Base-by-base conservation (phyloP, 2,888 invertebrate species). In the Microdon myrmicae region DNA sequence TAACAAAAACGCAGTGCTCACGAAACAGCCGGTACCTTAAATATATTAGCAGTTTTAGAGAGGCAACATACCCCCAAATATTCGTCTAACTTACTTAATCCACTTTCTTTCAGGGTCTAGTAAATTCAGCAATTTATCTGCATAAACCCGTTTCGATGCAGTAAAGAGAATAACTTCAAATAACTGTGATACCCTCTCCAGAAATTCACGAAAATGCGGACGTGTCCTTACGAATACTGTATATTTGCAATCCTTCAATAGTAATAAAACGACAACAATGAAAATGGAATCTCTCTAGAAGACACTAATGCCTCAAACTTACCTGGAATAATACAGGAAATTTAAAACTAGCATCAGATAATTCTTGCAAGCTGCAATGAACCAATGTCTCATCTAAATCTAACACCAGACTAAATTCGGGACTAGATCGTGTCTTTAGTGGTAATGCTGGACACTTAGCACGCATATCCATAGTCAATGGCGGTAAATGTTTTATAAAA, bases 131-230 rank as follows among this genome's bases (percentile, higher is more conserved):
- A 97, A 84, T 68, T 95, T 89, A 79, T 96, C 94, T 0, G 96
- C 96, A 77, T 96, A 97, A 31, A 96, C 94, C 37, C 94, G 85
- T 82, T 96, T 96, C 74, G 94, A 94, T 28, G 96, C 96, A 0
- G 96, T 97, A 83, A 97, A 97, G 48, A 96, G 81, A 44, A 96
- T 95, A 14, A 96, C 94, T 80, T 96, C 96, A 81, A 92, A 96
- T 58, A 90, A 77, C 4, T 90, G 86, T 0, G 94, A 92, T 25
- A 95, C 90, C 56, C 89, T 87, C 71, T 95, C 91, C 70, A 97
- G 84, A 81, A 97, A 97, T 82, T 96, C 94, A 5, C 89, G 86
- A 80, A 96, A 94, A 79, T 86, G 91, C 0, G 96, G 96, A 37
- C 96, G 84, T 0, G 96, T 94, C 70, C 96, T 85, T 1, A 96